Evolutionary conservation across 2,113 vertebrate genomes (phyloP).

Genomic region (Arizona elegans): DNA sequence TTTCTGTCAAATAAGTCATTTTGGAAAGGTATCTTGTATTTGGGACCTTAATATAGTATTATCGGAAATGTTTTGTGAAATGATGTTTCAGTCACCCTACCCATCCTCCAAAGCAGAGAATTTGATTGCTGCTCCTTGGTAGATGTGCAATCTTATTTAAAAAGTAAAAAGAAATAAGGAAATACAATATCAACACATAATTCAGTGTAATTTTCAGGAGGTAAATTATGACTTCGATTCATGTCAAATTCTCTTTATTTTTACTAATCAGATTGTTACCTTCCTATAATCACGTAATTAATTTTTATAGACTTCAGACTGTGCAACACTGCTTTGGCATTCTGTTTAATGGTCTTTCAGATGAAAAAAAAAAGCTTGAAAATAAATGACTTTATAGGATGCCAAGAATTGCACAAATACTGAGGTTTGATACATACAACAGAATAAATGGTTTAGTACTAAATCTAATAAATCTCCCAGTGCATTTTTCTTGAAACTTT

Average conservation of each 20-base stretch:
- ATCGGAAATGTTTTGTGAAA: not conserved
- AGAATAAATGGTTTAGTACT: constrained; percentile 32
- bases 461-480: not conserved
- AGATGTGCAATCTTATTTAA: not conserved
- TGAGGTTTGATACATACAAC: not conserved
- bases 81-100: not conserved
- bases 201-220: not conserved
- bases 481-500: not conserved
- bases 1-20: not conserved
- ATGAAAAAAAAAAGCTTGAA: constrained; percentile 23
- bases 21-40: not conserved
- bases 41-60: not conserved
- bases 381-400: not conserved
- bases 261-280: not conserved
- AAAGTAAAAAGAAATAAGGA: not conserved
- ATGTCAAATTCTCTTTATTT: constrained; percentile 28
- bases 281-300: constrained; percentile 23
- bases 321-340: not conserved
- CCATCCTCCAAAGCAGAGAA: not conserved
- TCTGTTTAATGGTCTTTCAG: constrained; percentile 17
- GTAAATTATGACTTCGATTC: not conserved
- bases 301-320: not conserved
- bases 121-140: not conserved
- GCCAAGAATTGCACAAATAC: not conserved
- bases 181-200: not conserved